Evolutionary conservation across 1,140 invertebrate species (phyloP), one percentile per base, ranked within the genome.

Genomic region (Drosophila auraria): DNA sequence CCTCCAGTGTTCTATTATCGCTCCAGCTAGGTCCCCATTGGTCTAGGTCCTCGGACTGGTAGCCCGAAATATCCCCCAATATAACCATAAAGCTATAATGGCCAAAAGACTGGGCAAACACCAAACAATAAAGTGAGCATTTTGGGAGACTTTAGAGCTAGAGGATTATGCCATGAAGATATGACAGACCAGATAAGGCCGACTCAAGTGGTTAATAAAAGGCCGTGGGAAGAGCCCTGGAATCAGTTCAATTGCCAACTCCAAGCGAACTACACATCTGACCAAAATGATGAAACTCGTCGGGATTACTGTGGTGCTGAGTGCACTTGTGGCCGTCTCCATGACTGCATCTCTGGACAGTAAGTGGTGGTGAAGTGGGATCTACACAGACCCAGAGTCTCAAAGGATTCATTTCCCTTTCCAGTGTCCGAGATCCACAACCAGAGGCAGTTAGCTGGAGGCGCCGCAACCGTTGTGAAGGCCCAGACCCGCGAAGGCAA

Each of bases 391-490:
- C 2, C 3, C 1, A 25, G n/a, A 8, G 15, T 27, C n/a, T 20
- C 9, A n/a, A 38, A n/a, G 0, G 2, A 20, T 12, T 8, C 23
- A 12, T 20, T 25, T 1, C 2, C n/a, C 11, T 11, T 51, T 77
- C 42, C n/a, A 79, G 77, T 79, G 12, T 4, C 25, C 25, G 53
- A 79, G 42, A 45, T 80, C n/a, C 78, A 80, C 15, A 56, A 15
- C 36, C 78, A 73, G 20, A 12, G 54, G 1, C 78, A 80, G 36
- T n/a, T 79, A 6, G 1, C 79, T 3, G 76, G 76, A 40, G 33
- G 2, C 5, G 38, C 64, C 0, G 33, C 5, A 2, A 51, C 38
- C 2, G 1, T 8, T 14, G 14, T 8, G 0, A 61, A 58, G 17
- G n/a, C 44, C 15, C 61, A 62, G 17, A n/a, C 45, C 15, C 61